These are phyloP conservation scores for Gerris lacustris DNA, from an alignment of 2,888 invertebrate genomes.

Conservation along the genomic window DNA sequence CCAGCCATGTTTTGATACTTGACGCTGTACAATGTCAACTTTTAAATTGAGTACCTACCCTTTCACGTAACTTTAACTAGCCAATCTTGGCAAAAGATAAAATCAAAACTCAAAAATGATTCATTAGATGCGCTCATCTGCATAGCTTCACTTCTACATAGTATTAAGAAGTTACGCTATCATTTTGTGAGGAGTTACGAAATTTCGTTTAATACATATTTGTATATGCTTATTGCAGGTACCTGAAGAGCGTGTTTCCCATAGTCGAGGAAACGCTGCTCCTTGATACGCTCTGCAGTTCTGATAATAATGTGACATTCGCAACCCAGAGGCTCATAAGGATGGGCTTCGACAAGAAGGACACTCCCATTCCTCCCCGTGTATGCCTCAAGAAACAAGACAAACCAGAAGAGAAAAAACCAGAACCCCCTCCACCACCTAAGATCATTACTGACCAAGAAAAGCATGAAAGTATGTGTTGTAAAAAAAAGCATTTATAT, in stretches of 20 bases:
- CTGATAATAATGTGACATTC: conserved; percentile 82
- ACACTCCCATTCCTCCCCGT: conserved; percentile 47
- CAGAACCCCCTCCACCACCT: conserved; percentile 22
- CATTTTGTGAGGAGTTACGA: no score
- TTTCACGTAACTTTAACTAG: no score
- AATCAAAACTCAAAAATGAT: no score
- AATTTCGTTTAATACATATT: no score
- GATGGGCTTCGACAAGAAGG: conserved; percentile 72
- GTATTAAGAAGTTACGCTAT: no score
- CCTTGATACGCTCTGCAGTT: conserved; percentile 67
- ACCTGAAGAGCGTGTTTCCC: conserved; percentile 81
- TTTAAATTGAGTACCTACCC: no score
- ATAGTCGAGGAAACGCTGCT: conserved; percentile 80
- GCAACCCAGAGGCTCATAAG: conserved; percentile 67
- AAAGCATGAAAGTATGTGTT: conserved; percentile 29
- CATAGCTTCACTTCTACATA: no score
- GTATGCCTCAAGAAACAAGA: conserved; percentile 25
- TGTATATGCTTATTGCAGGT: conserved; percentile 44
- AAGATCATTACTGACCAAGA: conserved; percentile 30
- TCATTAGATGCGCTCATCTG: no score
- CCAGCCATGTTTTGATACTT: no score
- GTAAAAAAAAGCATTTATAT: background rate
- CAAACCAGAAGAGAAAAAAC: conserved; percentile 23
- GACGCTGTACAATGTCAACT: no score
- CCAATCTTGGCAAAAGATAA: no score